Percentiles rank a stretch among this genome's conserved stretches.
Conservation (phyloP, 2,888 invertebrate genomes). For the Cryptosula pallasiana region DNA sequence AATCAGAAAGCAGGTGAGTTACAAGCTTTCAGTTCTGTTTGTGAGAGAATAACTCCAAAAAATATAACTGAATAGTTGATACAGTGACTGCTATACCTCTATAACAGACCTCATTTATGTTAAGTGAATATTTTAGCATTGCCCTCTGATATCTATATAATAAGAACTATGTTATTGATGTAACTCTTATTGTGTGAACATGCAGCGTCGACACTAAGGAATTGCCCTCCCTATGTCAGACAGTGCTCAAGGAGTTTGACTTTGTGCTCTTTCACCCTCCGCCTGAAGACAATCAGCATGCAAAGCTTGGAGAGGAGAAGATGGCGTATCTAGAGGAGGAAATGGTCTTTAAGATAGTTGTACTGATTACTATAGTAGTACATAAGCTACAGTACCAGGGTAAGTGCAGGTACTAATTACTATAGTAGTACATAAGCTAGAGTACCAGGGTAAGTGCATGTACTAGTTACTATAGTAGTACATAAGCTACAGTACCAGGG, state of each 20-base stretch:
- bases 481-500: no score
- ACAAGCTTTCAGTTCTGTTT: no score
- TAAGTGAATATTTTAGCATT: no score
- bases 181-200: no score
- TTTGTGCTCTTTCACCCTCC: constrained; percentile 65
- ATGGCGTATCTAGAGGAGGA: constrained; percentile 55
- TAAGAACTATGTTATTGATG: no score
- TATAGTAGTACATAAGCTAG: no score
- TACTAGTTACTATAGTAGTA: no score
- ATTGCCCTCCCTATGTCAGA: constrained; percentile 49
- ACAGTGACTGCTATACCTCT: not conserved
- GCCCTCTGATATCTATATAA: no score
- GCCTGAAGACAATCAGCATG: constrained; percentile 31
- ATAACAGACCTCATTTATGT: no score
- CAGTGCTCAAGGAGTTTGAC: constrained; percentile 65
- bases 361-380: constrained; percentile 75
- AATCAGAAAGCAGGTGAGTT: not conserved
- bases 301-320: constrained; percentile 27
- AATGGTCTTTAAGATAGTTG: constrained; percentile 74
- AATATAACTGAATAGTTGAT: no score
- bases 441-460: no score
- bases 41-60: no score
- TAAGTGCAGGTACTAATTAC: constrained; percentile 29
- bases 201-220: constrained; percentile 37
- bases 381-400: constrained; percentile 64